Conservation (phyloP, 2,888 invertebrate genomes). For the Cyclophora punctaria region DNA sequence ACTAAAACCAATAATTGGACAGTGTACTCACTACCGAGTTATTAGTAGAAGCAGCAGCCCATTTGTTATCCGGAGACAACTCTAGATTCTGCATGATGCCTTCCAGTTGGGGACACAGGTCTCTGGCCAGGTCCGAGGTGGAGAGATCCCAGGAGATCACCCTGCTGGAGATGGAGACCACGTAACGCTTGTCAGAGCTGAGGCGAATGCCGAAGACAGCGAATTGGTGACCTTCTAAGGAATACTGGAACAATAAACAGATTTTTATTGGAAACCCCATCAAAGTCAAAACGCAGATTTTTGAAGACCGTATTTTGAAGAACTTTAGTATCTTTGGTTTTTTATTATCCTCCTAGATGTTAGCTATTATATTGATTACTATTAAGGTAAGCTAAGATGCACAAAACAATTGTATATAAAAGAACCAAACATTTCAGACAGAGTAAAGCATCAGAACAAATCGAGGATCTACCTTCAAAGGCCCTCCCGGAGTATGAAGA, state of each 20-base stretch:
- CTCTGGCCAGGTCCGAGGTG: conserved; percentile 95
- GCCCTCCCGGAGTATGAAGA: conserved; percentile 98
- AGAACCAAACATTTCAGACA: too few species aligned
- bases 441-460: too few species aligned
- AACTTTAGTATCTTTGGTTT: too few species aligned
- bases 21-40: conserved; percentile 84
- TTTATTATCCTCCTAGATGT: too few species aligned
- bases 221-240: conserved; percentile 97
- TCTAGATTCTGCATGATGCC: conserved; percentile 97
- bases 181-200: conserved; percentile 92
- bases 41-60: conserved; percentile 96
- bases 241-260: conserved; percentile 79
- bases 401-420: too few species aligned
- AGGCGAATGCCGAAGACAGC: conserved; percentile 95
- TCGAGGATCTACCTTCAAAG: conserved; percentile 82
- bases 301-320: background rate
- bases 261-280: too few species aligned
- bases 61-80: conserved; percentile 95
- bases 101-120: conserved; percentile 92
- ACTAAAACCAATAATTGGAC: too few species aligned
- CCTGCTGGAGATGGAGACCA: conserved; percentile 96
- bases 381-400: too few species aligned
- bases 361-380: too few species aligned
- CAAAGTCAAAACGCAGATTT: background rate
- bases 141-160: conserved; percentile 98